Evolutionary conservation across 2,113 vertebrate species (phyloP).

Genomic region (Mungos mungo): DNA sequence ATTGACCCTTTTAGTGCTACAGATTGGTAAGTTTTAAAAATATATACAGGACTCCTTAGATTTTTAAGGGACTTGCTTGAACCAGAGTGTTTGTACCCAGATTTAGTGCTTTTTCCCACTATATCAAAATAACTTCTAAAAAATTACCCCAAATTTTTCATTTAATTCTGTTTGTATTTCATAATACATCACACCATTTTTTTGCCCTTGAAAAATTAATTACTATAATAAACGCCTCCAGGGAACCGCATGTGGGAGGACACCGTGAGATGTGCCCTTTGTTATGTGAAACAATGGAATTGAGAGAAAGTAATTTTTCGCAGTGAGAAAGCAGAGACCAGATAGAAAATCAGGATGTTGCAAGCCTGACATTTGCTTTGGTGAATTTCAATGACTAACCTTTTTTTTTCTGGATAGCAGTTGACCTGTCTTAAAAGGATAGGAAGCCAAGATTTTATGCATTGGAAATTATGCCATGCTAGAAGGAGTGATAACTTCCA

Average conservation of each 20-base stretch:
- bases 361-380: not conserved
- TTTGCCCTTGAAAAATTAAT: conserved; percentile 59
- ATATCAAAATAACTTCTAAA: not conserved
- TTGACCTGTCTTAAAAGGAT: not conserved
- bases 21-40: not conserved
- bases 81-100: not conserved
- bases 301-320: not conserved
- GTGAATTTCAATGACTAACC: conserved; percentile 26
- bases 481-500: not conserved
- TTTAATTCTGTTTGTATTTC: not conserved
- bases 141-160: not conserved
- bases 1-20: not conserved
- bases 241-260: not conserved
- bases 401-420: not conserved
- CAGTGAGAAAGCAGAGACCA: conserved; percentile 21
- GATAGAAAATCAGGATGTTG: not conserved
- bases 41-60: not conserved
- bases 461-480: not conserved
- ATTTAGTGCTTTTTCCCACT: not conserved
- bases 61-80: not conserved
- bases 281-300: conserved; percentile 45
- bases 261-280: conserved; percentile 12
- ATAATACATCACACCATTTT: conserved; percentile 30
- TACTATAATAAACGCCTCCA: conserved; percentile 46
- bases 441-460: not conserved